Percentiles rank a stretch among this genome's conserved stretches.
These are phyloP conservation scores for Xenopus petersii DNA, from an alignment of 2,797 vertebrate genomes.

Conservation along the genomic window DNA sequence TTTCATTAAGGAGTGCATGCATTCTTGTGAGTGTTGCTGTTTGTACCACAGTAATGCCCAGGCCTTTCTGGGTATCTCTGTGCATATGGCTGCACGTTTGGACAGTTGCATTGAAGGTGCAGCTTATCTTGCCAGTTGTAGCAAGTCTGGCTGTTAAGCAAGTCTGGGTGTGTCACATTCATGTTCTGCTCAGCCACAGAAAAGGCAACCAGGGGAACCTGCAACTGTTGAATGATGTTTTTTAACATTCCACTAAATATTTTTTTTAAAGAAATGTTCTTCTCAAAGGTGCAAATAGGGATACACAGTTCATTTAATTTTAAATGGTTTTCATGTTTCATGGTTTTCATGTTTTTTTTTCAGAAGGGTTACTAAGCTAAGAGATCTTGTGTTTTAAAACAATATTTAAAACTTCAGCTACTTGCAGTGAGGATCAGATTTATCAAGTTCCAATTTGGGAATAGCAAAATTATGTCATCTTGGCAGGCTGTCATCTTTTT, in stretches of 20 bases:
- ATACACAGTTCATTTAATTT: neutral
- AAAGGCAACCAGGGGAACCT: no score
- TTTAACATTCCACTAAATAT: conserved; percentile 20
- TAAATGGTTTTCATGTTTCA: no score
- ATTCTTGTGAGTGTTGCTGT: neutral
- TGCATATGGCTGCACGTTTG: neutral
- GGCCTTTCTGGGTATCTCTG: neutral
- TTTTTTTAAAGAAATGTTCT: neutral
- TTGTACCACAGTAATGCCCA: neutral
- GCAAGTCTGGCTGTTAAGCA: conserved; percentile 27
- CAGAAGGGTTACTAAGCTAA: no score
- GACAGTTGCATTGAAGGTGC: neutral
- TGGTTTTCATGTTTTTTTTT: no score
- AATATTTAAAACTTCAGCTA: no score
- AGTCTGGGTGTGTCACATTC: conserved; percentile 31
- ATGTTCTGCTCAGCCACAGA: conserved; percentile 21
- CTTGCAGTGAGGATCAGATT: no score
- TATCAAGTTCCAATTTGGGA: no score
- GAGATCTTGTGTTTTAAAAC: no score
- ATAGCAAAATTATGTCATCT: no score
- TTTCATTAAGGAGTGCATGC: no score
- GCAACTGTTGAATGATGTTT: conserved; percentile 25
- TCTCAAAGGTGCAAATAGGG: neutral
- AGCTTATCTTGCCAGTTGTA: conserved; percentile 26
- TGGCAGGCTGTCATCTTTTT: no score